A percentile compares a stretch with the other conserved stretches of the same genome.
Evolutionary conservation across 2,113 vertebrate genomes (phyloP).

Genomic region (Penelope pileata): DNA sequence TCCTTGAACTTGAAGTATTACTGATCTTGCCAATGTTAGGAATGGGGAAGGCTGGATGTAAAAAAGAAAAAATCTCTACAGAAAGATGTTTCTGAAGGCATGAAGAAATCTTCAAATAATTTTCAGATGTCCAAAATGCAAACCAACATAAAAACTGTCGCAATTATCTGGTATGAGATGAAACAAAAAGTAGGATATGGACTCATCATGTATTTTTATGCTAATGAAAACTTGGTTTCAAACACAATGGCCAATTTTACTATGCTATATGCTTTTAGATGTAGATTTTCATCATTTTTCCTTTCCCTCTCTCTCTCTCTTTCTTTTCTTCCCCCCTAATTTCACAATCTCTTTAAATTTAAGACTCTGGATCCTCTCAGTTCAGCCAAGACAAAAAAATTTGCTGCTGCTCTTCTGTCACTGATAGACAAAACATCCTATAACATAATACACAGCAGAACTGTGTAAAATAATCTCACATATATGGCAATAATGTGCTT

Average conservation of each 20-base stretch:
- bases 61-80: background rate
- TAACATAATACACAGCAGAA: background rate
- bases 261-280: background rate
- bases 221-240: background rate
- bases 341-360: background rate
- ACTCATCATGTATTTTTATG: accelerated
- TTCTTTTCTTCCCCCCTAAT: background rate
- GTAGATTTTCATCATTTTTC: background rate
- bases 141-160: background rate
- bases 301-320: background rate
- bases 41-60: background rate
- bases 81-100: background rate
- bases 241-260: background rate
- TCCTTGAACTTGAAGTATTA: background rate
- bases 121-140: background rate
- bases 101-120: background rate
- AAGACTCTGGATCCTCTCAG: background rate
- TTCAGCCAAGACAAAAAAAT: background rate
- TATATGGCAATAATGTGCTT: accelerated
- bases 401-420: background rate
- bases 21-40: background rate
- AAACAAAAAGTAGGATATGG: background rate
- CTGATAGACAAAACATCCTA: background rate
- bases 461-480: background rate
- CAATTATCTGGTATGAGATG: background rate